Evolutionary conservation across 64 coral and sea anemone genomes (phyloP), one percentile per base, ranked within the genome.

Genomic region (Trachythela sp.): DNA sequence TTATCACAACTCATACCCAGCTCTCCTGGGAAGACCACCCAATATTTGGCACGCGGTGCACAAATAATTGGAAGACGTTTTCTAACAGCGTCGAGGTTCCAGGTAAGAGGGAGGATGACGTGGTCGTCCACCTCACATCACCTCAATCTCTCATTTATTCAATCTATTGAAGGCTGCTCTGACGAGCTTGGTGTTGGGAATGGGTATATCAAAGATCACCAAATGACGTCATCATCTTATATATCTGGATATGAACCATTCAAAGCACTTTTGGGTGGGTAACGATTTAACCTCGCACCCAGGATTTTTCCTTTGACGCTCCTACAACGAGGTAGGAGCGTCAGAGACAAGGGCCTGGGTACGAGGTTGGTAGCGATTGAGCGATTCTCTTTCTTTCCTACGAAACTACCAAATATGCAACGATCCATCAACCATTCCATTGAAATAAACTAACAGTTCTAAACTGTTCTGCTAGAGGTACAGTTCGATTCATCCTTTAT

Each of bases 201-300:
- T 51, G 39, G 49, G 30, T 85, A 87, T 40, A 90, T 94, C 48
- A 87, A 91, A 17, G 92, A 94, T 33, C 90, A 94, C 37, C 88
- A 90, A 51, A 68, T 91, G 14, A 88, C 80, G 2, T 88, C 92
- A 48, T 94, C 92, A 13, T 90, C 92, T n/a, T 87, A 88, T 87
- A 90, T 90, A 37, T 22, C 72, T 67, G 89, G 48, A 2, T 34
- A 70, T 48, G 88, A 91, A 24, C 88, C 92, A 48, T 89, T 68
- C 24, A 48, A 54, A 70, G 92, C 89, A 7, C 48, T 88, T 40
- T 76, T 90, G 41, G 58, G 92, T 94, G 87, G 86, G 92, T 85
- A 42, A 11, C 5, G 42, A 11, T 45, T 38, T 11, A 15, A 13
- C 8, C 26, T 17, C 54, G 40, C 35, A 3, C 36, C 4, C 0